These are phyloP conservation scores for Megamerina dolium DNA, from an alignment of 2,888 invertebrate genomes.

Conservation along the genomic window DNA sequence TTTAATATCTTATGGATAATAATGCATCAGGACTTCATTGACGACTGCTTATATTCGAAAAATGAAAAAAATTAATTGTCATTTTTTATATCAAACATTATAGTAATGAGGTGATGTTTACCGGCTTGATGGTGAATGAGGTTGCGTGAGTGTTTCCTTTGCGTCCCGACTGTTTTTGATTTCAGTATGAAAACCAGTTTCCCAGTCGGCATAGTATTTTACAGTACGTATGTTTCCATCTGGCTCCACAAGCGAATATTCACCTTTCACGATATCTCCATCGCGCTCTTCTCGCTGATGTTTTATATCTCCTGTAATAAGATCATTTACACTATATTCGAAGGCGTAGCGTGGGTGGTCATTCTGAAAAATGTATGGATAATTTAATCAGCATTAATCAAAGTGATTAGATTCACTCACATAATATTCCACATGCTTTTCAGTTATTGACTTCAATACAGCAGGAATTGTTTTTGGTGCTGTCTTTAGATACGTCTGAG, in stretches of 20 bases:
- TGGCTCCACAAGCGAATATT: constrained; percentile 64
- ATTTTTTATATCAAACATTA: too few species aligned
- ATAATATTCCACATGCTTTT: constrained; percentile 59
- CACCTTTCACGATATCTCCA: constrained; percentile 67
- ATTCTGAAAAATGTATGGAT: constrained; percentile 49
- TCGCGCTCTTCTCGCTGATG: constrained; percentile 67
- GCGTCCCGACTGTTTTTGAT: constrained; percentile 61
- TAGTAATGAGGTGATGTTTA: too few species aligned
- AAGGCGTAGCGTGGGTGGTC: constrained; percentile 65
- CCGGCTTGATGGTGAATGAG: too few species aligned
- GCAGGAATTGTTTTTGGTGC: constrained; percentile 44
- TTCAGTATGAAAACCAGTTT: constrained; percentile 70
- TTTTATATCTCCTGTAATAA: constrained; percentile 68
- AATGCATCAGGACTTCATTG: too few species aligned
- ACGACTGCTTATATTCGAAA: too few species aligned
- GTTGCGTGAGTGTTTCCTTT: constrained; percentile 43
- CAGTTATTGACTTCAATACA: constrained; percentile 54
- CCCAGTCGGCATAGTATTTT: constrained; percentile 71
- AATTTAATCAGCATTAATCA: not conserved
- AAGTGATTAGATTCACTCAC: constrained; percentile 49
- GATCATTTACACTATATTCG: constrained; percentile 68
- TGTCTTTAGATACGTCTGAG: constrained; percentile 44
- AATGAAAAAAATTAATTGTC: too few species aligned
- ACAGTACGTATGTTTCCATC: constrained; percentile 71
- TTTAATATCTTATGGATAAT: too few species aligned